These are phyloP conservation scores for Alethe diademata DNA, from an alignment of 2,113 vertebrate genomes.

Conservation along the genomic window DNA sequence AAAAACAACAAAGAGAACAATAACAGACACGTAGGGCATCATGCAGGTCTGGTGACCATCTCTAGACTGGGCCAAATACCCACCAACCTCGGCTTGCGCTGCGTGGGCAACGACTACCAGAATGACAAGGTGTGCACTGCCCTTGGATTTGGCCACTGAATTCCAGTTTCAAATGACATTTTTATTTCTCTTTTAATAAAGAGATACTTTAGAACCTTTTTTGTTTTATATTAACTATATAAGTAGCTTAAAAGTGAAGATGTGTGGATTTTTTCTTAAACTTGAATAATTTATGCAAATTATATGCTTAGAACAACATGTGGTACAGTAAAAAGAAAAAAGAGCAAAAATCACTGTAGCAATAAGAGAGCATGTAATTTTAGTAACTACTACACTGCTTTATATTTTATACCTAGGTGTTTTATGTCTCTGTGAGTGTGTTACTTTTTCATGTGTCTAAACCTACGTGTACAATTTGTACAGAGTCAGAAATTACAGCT, in stretches of 20 bases:
- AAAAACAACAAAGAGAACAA: not conserved
- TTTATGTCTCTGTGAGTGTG: constrained; percentile 71
- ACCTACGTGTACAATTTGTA: constrained; percentile 65
- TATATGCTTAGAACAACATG: constrained; percentile 76
- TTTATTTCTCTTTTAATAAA: constrained; percentile 72
- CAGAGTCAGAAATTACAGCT: constrained; percentile 72
- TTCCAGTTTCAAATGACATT: constrained; percentile 69
- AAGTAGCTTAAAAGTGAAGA: constrained; percentile 74
- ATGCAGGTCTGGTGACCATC: constrained; percentile 29
- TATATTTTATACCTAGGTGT: constrained; percentile 69
- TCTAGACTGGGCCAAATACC: constrained; percentile 52
- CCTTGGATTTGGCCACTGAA: constrained; percentile 67
- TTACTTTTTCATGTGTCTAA: constrained; percentile 72
- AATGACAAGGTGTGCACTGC: constrained; percentile 27
- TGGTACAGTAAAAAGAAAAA: constrained; percentile 69
- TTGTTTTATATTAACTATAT: constrained; percentile 75
- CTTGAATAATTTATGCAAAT: constrained; percentile 74
- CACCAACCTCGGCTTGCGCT: constrained; percentile 29
- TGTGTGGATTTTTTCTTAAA: constrained; percentile 72
- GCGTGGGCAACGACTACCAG: constrained; percentile 31
- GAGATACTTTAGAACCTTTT: constrained; percentile 62
- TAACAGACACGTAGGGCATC: constrained; percentile 47
- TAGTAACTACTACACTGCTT: constrained; percentile 69
- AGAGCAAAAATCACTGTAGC: constrained; percentile 78
- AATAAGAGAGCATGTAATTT: constrained; percentile 72